These are phyloP conservation scores for Lepidocolaptes lacrymiger DNA, from an alignment of 2,797 vertebrate species.

Conservation along the genomic window DNA sequence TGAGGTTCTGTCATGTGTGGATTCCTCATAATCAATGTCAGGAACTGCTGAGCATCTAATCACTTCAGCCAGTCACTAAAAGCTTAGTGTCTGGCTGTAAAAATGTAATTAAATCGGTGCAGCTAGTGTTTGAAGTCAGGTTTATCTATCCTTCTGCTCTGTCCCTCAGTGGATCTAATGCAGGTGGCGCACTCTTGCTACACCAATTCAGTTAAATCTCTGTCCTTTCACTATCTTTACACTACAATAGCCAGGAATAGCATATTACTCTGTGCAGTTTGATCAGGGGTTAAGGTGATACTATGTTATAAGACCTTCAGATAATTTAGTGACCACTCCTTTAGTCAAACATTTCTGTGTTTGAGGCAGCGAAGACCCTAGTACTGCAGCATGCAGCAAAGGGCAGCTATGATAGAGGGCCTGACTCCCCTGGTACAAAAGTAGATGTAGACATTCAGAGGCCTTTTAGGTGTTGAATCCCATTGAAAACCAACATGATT, in stretches of 20 bases:
- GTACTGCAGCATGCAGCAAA: neutral
- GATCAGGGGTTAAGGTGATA: neutral
- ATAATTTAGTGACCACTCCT: neutral
- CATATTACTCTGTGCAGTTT: neutral
- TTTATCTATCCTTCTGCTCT: neutral
- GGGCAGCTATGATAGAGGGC: neutral
- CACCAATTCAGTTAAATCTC: neutral
- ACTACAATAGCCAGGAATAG: neutral
- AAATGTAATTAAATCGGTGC: neutral
- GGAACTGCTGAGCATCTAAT: neutral
- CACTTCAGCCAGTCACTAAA: neutral
- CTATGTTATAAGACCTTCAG: neutral
- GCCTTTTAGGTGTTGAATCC: neutral
- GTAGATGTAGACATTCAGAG: neutral
- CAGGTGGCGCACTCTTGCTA: neutral
- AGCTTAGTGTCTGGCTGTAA: neutral
- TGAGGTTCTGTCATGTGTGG: neutral
- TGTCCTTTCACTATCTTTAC: neutral
- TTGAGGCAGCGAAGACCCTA: neutral
- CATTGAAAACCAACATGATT: neutral
- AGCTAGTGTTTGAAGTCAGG: neutral
- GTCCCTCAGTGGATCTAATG: neutral
- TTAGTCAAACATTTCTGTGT: neutral
- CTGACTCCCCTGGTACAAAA: neutral
- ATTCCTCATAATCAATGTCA: neutral